phyloP scores from a whole-genome alignment of 1,140 invertebrate genomes.

The Choristoneura fumiferana region DNA sequence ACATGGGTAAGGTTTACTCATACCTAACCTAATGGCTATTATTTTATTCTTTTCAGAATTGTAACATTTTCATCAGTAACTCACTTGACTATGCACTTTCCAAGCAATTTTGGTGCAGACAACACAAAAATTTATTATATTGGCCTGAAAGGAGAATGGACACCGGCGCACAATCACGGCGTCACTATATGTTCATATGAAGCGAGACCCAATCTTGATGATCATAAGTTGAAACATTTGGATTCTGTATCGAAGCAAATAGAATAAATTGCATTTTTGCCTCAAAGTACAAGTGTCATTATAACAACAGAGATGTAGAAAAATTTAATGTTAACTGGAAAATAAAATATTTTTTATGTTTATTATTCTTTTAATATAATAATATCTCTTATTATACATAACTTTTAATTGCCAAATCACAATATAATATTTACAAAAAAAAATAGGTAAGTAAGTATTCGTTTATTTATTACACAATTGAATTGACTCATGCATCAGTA shows the following conservation, averaged over 20 bases:
- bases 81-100: conserved; percentile 94
- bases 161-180: conserved; percentile 89
- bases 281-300: background rate
- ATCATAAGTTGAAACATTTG: conserved; percentile 87
- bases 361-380: conserved; percentile 11
- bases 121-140: conserved; percentile 95
- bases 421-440: conserved; percentile 2
- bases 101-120: conserved; percentile 91
- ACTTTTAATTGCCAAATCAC: background rate
- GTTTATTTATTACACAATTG: no score
- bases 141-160: conserved; percentile 95
- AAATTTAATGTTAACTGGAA: background rate
- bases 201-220: conserved; percentile 88
- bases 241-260: conserved; percentile 80
- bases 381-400: background rate
- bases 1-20: no score
- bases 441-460: no score
- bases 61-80: conserved; percentile 94
- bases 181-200: conserved; percentile 96
- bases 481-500: no score
- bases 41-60: conserved; percentile 80
- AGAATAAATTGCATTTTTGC: conserved; percentile 34
- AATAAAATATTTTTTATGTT: conserved; percentile 10
- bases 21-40: no score
- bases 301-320: background rate